Conservation (phyloP, 2,888 invertebrate species). For the Drosophila borborema region DNA sequence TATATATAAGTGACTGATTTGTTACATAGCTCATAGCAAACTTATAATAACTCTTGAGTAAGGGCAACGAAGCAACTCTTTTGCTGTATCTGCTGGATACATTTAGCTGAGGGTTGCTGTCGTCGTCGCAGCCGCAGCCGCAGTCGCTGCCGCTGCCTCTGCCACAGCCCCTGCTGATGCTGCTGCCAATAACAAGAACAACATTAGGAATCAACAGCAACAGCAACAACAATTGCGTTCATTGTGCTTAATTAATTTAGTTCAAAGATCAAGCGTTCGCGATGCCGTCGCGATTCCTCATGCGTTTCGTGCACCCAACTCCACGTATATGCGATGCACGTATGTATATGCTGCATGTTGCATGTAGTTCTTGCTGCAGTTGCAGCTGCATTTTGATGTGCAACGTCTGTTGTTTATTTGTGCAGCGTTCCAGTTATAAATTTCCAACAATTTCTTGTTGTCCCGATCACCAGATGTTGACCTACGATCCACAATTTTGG, state of each 20-base stretch:
- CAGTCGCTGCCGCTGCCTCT: constrained; percentile 12
- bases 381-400: constrained; percentile 60
- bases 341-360: constrained; percentile 31
- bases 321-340: background rate
- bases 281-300: constrained; percentile 72
- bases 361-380: constrained; percentile 29
- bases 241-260: constrained; percentile 85
- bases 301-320: constrained; percentile 3
- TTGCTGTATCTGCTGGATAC: constrained; percentile 20
- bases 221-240: constrained; percentile 78
- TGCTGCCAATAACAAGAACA: constrained; percentile 14
- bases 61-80: constrained; percentile 1
- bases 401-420: constrained; percentile 60
- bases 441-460: constrained; percentile 14
- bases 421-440: constrained; percentile 54
- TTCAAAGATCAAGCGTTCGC: constrained; percentile 84
- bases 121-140: background rate
- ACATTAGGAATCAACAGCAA: constrained; percentile 8
- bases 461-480: constrained; percentile 50
- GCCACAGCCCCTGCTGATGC: constrained; percentile 14
- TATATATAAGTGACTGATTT: too few relatives aligned
- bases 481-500: constrained; percentile 1
- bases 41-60: background rate
- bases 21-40: background rate
- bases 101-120: constrained; percentile 28